These are phyloP conservation scores for Cherax quadricarinatus DNA, from an alignment of 1,140 invertebrate genomes.

Conservation along the genomic window DNA sequence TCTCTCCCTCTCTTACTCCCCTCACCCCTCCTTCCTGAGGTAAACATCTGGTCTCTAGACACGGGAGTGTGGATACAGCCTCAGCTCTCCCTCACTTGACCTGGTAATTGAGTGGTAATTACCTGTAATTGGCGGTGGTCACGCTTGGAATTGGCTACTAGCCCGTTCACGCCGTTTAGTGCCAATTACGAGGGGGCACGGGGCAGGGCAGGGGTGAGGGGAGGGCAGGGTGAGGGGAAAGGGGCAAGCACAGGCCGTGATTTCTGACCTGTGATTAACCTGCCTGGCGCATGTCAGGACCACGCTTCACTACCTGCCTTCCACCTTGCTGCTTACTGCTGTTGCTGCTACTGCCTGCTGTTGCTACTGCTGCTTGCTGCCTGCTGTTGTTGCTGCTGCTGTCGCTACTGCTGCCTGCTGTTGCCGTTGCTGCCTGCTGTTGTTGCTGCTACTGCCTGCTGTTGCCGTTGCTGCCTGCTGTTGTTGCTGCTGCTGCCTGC, in stretches of 20 bases:
- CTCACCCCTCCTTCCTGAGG: no score
- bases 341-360: no score
- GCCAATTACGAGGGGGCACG: background rate
- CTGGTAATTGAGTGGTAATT: conserved; percentile 47
- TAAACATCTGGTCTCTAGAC: no score
- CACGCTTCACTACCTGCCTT: background rate
- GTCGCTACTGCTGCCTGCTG: no score
- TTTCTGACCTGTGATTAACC: conserved; percentile 36
- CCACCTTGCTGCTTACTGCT: background rate
- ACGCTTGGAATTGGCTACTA: conserved; percentile 39
- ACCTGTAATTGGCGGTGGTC: conserved; percentile 38
- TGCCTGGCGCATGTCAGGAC: conserved; percentile 13
- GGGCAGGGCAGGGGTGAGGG: background rate
- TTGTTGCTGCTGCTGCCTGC: no score
- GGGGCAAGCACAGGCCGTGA: conserved; percentile 3
- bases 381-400: no score
- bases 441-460: no score
- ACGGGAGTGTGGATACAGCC: conserved; percentile 15
- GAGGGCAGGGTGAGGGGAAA: background rate
- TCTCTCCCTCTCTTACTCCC: background rate
- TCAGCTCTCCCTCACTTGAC: conserved; percentile 28
- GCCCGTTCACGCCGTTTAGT: conserved; percentile 37
- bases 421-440: no score
- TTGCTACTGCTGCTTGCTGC: no score
- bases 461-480: no score